Evolutionary conservation across 2,888 invertebrate genomes (phyloP).

Genomic region (Trissolcus japonicus): DNA sequence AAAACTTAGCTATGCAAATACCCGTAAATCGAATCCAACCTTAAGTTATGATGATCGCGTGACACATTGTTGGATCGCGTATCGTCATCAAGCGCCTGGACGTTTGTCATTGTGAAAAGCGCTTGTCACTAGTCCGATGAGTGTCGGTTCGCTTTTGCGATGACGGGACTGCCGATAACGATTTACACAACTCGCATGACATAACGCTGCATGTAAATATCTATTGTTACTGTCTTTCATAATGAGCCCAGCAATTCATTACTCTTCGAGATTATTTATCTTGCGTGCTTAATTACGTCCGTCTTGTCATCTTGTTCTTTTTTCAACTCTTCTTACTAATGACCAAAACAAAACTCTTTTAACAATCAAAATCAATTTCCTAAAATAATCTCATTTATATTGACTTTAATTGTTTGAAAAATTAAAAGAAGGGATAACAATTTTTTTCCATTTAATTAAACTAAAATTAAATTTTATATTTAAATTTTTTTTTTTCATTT

Average conservation of each 20-base stretch:
- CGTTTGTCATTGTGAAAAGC: conserved; percentile 18
- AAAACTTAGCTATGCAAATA: conserved; percentile 17
- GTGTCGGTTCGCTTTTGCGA: conserved; percentile 15
- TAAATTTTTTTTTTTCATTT: too few species aligned
- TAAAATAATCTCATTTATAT: too few species aligned
- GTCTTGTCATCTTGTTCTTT: conserved; percentile 22
- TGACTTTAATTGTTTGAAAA: too few species aligned
- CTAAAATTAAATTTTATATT: too few species aligned
- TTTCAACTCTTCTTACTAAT: neutral
- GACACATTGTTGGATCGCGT: conserved; percentile 17
- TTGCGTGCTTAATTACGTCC: conserved; percentile 48
- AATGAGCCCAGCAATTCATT: conserved; percentile 45
- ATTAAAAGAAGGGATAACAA: too few species aligned
- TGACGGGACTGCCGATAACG: conserved; percentile 34
- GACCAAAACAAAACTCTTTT: too few species aligned
- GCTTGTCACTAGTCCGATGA: conserved; percentile 18
- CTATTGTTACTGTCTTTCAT: conserved; percentile 43
- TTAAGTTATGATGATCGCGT: conserved; percentile 14
- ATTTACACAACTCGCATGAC: conserved; percentile 47
- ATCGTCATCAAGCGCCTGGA: conserved; percentile 18
- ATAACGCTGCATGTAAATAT: conserved; percentile 44
- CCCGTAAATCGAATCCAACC: conserved; percentile 9
- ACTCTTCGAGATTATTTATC: conserved; percentile 41
- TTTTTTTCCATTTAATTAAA: too few species aligned
- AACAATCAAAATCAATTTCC: too few species aligned